Evolutionary conservation across 2,113 vertebrate species (phyloP).

Genomic region (Oreotrochilus melanogaster): DNA sequence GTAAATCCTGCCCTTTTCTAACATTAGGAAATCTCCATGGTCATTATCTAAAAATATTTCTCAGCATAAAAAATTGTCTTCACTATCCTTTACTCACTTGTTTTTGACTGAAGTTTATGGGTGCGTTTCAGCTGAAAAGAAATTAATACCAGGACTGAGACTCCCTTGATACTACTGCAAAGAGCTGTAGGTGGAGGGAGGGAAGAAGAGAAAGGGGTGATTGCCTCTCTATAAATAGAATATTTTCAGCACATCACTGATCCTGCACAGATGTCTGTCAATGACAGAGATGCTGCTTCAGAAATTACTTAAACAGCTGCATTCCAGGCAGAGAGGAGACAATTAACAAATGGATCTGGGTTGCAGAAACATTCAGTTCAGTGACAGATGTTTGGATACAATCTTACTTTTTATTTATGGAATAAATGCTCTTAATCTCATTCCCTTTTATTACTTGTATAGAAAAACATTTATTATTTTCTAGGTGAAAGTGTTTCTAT

Average conservation of each 20-base stretch:
- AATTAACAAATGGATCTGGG: conserved; percentile 31
- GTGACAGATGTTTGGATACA: conserved; percentile 47
- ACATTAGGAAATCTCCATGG: not conserved
- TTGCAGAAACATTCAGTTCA: conserved; percentile 52
- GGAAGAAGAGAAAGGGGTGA: not conserved
- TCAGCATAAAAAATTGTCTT: not conserved
- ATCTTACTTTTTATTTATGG: conserved; percentile 39
- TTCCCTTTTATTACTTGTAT: conserved; percentile 2
- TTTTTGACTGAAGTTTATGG: not conserved
- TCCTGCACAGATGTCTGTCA: conserved; percentile 60
- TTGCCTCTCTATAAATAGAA: conserved; percentile 41
- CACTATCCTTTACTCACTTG: not conserved
- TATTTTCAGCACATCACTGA: conserved; percentile 29
- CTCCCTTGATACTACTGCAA: conserved; percentile 12
- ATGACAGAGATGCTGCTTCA: conserved; percentile 24
- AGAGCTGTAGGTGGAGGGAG: conserved; percentile 6
- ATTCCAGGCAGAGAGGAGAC: conserved; percentile 47
- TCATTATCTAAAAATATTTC: conserved; percentile 7
- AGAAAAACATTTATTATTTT: not conserved
- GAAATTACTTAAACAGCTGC: conserved; percentile 49
- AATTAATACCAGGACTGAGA: not conserved
- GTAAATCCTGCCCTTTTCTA: not conserved
- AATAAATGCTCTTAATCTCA: conserved; percentile 35
- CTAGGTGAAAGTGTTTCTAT: conserved; percentile 1
- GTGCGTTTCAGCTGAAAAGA: not conserved